Evolutionary conservation across 1,140 invertebrate species (phyloP), one percentile per base, ranked within the genome.

Genomic region (Anadara kagoshimensis): DNA sequence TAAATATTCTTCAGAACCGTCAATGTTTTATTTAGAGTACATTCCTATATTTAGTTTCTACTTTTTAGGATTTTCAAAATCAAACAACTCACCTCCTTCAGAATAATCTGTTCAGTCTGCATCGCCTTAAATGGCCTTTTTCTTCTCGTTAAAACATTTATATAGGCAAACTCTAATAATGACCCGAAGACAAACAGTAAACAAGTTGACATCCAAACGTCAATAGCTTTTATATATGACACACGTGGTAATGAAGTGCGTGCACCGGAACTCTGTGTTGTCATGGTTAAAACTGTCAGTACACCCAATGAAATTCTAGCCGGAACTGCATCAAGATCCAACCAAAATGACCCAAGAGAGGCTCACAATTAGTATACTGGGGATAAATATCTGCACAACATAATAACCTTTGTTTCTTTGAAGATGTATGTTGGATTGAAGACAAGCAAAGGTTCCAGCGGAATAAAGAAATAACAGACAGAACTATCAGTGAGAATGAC

Each of bases 261-360:
- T 29, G 82, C 81, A 18, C 79, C 82, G n/a, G 83, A 75, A 74
- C 78, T 81, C 62, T 84, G 83, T 44, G 83, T 83, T 41, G 83
- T 83, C 83, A 84, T 84, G 45, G 83, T 84, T 20, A 85, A 66
- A 1, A 82, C 78, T 41, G 78, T 81, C 1, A 83, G 65, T 73
- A 89, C 86, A 90, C 92, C 92, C 71, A 93, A 85, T 44, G 90
- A 89, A n/a, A 92, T 90, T 63, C 92, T 85, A 5, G 91, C 92
- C 7, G 92, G 90, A 11, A 91, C 90, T 70, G 92, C 92, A 59
- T 92, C 90, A 43, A 92, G 89, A 76, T 93, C 92, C 63, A 93
- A 91, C 96, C 96, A 98, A 88, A 98, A 98, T 0, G 95, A 96
- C 97, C 96, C 96, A 99, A 0, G 96, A 97, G 0, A 98, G 90